Conservation (phyloP, 2,888 invertebrate species). For the Darwinula stevensoni region DNA sequence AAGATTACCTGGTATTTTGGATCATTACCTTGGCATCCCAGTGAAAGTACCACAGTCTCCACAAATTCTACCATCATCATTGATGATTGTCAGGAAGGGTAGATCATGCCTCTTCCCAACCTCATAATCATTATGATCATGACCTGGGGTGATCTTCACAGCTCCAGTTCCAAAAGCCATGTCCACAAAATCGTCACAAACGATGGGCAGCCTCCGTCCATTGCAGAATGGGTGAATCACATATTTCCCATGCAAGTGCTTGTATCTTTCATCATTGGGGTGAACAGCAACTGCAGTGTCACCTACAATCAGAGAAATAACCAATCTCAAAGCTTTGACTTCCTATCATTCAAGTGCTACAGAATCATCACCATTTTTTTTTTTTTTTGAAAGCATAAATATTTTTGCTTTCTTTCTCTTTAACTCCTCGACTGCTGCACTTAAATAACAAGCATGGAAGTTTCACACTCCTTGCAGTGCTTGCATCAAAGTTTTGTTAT, state of each 20-base stretch:
- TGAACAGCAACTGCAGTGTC: conserved; percentile 96
- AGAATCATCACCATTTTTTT: too few relatives aligned
- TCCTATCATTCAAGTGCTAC: too few relatives aligned
- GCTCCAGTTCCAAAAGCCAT: conserved; percentile 86
- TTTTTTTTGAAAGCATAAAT: too few relatives aligned
- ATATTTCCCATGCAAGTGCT: conserved; percentile 43
- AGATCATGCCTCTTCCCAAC: conserved; percentile 65
- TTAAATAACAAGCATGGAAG: too few relatives aligned
- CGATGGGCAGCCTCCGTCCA: conserved; percentile 47
- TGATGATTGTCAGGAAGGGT: conserved; percentile 58
- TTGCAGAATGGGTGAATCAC: conserved; percentile 58
- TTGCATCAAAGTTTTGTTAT: too few relatives aligned
- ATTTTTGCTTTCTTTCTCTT: too few relatives aligned
- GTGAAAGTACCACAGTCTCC: too few relatives aligned
- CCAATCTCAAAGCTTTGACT: too few relatives aligned
- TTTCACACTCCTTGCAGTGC: too few relatives aligned
- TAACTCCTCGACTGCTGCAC: too few relatives aligned
- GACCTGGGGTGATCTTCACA: conserved; percentile 95
- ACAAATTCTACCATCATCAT: conserved; percentile 72
- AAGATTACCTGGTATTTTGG: too few relatives aligned
- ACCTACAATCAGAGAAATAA: conserved; percentile 17
- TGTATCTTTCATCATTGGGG: conserved; percentile 64
- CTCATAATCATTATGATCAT: conserved; percentile 89
- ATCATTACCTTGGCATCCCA: too few relatives aligned
- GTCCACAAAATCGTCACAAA: conserved; percentile 81